A percentile compares a stretch with the other conserved stretches of the same genome.
Conservation (phyloP, 2,113 vertebrate genomes). For the Casuarius casuarius region DNA sequence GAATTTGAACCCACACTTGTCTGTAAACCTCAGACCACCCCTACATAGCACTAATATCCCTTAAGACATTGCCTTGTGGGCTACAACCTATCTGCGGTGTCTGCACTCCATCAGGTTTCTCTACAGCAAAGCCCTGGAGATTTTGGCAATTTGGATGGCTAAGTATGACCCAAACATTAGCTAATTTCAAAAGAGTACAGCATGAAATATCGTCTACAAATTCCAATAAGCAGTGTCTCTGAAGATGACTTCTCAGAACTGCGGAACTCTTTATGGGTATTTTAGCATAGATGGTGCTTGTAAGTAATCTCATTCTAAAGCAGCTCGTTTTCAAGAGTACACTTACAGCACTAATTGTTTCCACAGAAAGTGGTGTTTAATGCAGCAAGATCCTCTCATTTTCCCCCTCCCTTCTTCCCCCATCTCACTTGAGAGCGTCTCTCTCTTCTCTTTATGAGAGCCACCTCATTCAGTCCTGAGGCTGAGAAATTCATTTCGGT, state of each 20-base stretch:
- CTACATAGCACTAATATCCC: background rate
- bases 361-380: conserved; percentile 80
- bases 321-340: conserved; percentile 73
- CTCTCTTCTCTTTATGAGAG: conserved; percentile 35
- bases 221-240: conserved; percentile 77
- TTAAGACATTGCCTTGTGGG: background rate
- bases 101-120: conserved; percentile 12
- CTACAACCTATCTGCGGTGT: background rate
- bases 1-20: background rate
- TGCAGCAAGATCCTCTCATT: conserved; percentile 67
- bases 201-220: conserved; percentile 59
- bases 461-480: background rate
- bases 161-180: conserved; percentile 69
- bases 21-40: conserved; percentile 24
- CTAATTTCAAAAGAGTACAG: conserved; percentile 65
- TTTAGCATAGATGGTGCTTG: conserved; percentile 73
- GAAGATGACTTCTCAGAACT: conserved; percentile 77
- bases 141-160: conserved; percentile 44
- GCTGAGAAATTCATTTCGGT: background rate
- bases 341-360: conserved; percentile 82
- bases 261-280: conserved; percentile 74
- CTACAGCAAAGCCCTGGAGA: conserved; percentile 39
- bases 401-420: conserved; percentile 14
- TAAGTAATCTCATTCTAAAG: conserved; percentile 78
- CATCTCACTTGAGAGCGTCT: conserved; percentile 22